Evolutionary conservation across 2,888 invertebrate species (phyloP), one percentile per base, ranked within the genome.

Genomic region (Pseudolycoriella hygida): DNA sequence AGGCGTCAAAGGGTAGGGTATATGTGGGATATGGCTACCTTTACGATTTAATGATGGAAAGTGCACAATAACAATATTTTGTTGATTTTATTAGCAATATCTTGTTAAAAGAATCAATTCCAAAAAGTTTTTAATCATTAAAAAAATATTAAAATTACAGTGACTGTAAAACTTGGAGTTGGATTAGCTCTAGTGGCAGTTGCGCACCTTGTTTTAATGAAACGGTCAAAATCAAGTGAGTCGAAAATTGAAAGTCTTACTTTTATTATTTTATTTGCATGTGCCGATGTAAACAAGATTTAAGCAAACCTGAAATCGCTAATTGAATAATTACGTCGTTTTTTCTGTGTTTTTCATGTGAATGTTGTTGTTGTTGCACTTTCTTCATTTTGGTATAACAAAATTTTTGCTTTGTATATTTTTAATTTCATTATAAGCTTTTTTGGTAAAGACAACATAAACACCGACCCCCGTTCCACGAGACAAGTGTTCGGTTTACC

Each of bases 131-230:
- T 37, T 37, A 3, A 14, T 37, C 15, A 15, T 12, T 10, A 37
- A 37, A 37, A 14, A 14, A 15, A 37, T 37, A 5, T 37, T 12
- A 4, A 37, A 25, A 74, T 83, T 84, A 64, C 81, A 86, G 86
- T 85, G 76, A 79, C 80, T 68, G 77, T 84, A 71, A 87, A 84
- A 73, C 73, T 86, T 71, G 77, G 76, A 67, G 80, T 87, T 67
- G 87, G 87, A 65, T 74, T 81, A 66, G 83, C 84, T 60, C 75
- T 87, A 64, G 76, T 85, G 68, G 73, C 79, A 65, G 84, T 85
- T 64, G 86, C 86, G 59, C 82, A 85, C 71, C 77, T 82, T 68
- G 83, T 86, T 64, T 76, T 87, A 67, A 76, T 83, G 67, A 80
- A 79, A 70, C 77, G 77, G 68, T 73, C 73, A 71, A 74, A 75